Evolutionary conservation across 2,888 invertebrate genomes (phyloP), one percentile per base, ranked within the genome.

Genomic region (Halocaridina rubra): DNA sequence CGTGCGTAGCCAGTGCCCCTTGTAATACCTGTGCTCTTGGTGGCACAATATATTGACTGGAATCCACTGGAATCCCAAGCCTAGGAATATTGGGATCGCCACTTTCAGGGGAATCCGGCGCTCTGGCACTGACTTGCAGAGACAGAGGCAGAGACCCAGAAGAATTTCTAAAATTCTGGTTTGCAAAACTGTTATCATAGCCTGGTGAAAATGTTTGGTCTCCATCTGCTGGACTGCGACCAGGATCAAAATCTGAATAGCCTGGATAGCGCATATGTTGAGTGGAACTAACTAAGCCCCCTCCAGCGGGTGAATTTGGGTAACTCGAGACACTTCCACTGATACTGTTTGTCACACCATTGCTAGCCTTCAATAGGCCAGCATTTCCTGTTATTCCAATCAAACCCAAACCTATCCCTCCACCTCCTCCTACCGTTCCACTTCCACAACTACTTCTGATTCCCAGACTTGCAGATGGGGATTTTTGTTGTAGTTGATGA

Each of bases 1-100:
- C 87, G 67, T 88, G 87, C 19, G 87, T 88, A 57, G 87, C 87
- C 27, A 88, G 74, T 33, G 87, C 85, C 3, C 87, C 87, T 64
- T 85, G 87, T 80, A 88, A 72, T 24, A 88, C 87, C 71, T 88
- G 87, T 29, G 87, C 85, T 22, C 87, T 80, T 16, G 87, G 87
- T 19, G 87, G 85, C 76, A 88, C 82, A 19, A 88, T 88, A 32
- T 88, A 88, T 69, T 88, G 87, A 64, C 87, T 88, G n/a, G 85
- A 84, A 61, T 88, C 87, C 4, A 86, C 87, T 7, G 87, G 87
- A 59, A 88, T 86, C 19, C 87, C 87, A 13, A 88, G 78, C 24
- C 87, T 46, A 2, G 87, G 87, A 16, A 88, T 80, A 33, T 80
- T 69, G 33, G 80, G 32, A 22, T 39, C 46, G 33, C 80, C 53